Evolutionary conservation across 2,797 vertebrate species (phyloP).

Genomic region (Myoxocephalus aenaeus): DNA sequence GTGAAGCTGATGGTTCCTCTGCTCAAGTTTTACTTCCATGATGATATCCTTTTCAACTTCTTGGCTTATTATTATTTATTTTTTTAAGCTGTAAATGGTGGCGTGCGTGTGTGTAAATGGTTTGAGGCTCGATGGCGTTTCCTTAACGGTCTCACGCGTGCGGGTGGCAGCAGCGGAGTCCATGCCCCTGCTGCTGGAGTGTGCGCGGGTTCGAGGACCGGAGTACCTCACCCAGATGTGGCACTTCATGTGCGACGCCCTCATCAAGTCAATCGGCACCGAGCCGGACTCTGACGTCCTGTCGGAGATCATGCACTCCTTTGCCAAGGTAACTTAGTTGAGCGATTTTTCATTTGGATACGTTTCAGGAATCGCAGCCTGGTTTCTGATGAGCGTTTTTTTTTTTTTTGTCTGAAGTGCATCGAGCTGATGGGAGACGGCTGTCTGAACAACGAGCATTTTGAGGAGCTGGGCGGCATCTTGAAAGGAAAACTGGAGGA

Average conservation of each 20-base stretch:
- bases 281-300: conserved; percentile 98
- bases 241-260: conserved; percentile 99
- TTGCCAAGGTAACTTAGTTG: conserved; percentile 90
- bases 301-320: conserved; percentile 99
- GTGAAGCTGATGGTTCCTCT: conserved; percentile 99
- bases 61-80: no score
- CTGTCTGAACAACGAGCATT: conserved; percentile 97
- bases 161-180: conserved; percentile 97
- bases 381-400: neutral
- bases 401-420: conserved; percentile 81
- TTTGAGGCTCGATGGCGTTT: neutral
- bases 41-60: conserved; percentile 93
- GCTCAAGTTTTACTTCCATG: conserved; percentile 99
- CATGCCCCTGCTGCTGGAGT: conserved; percentile 97
- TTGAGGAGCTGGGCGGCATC: conserved; percentile 97
- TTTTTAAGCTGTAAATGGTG: no score
- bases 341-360: fast-evolving
- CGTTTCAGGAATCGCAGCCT: neutral
- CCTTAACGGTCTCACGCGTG: conserved; percentile 89
- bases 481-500: conserved; percentile 97
- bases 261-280: conserved; percentile 98
- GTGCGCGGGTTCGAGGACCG: conserved; percentile 92
- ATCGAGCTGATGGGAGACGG: conserved; percentile 98
- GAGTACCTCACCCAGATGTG: conserved; percentile 99
- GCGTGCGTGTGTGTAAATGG: no score